Evolutionary conservation across 64 coral and sea anemone genomes (phyloP), one percentile per base, ranked within the genome.

Genomic region (Acropora tenuis): DNA sequence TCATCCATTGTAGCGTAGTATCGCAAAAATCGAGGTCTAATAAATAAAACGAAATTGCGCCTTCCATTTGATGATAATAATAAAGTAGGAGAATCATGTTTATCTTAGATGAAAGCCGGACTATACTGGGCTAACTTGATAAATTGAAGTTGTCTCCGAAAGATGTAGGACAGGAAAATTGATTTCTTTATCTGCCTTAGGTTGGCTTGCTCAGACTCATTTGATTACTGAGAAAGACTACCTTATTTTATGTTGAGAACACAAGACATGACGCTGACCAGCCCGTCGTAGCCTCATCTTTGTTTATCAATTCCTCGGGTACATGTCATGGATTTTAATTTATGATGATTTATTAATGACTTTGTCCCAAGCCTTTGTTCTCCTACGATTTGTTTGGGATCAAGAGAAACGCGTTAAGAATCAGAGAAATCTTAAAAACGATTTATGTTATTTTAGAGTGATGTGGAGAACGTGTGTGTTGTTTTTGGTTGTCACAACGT

Each of bases 291-390:
- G 63, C 41, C 47, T 77, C 65, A 81, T 71, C 8, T 69, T 91
- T 97, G 83, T 87, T 96, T 91, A 91, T 90, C 89, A 84, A 94
- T 94, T 77, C 66, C 83, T 88, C 95, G 80, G 94, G 95, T 97
- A 97, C 95, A 94, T 88, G 95, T 88, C 88, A 94, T 94, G 89
- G 80, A 69, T 87, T 74, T 86, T 73, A 61, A 73, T 85, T 65
- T 43, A 86, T 84, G 46, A 94, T 97, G 87, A 97, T 88, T 97
- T 77, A 94, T 97, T 97, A 52, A 97, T 93, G 9, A 91, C 76
- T 18, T 77, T 45, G 83, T 59, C 63, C 76, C 77, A 60, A 77
- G 82, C 83, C 86, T 93, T 93, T 88, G 86, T 88, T 88, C 86
- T 15, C 8, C n/a, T 12, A 73, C 73, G 43, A 63, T 73, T 76